Conservation (phyloP, 2,113 vertebrate genomes). For the Bujurquina vittata region DNA sequence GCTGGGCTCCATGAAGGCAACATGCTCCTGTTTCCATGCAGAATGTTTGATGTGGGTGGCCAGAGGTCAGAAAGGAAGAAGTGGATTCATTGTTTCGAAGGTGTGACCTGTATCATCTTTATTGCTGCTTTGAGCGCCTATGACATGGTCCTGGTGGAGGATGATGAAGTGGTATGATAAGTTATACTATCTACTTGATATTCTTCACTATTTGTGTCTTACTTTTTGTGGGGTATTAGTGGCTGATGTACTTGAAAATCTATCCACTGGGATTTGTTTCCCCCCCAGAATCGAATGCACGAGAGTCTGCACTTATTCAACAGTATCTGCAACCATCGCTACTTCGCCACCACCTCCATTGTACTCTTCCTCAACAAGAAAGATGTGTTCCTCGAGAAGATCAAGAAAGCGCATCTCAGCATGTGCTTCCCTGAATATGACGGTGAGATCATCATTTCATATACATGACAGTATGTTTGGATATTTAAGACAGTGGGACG, state of each 20-base stretch:
- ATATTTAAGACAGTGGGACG: background rate
- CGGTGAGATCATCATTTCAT: conserved; percentile 75
- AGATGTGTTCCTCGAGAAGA: conserved; percentile 95
- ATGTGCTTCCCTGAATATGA: conserved; percentile 99
- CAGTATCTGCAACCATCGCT: conserved; percentile 98
- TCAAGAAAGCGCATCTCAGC: conserved; percentile 97
- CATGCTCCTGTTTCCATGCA: conserved; percentile 54
- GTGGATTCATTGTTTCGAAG: conserved; percentile 99
- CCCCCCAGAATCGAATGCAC: conserved; percentile 94
- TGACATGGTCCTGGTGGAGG: conserved; percentile 95
- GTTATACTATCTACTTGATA: background rate
- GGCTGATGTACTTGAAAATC: background rate
- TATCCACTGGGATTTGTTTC: background rate
- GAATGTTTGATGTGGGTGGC: conserved; percentile 98
- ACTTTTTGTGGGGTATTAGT: background rate
- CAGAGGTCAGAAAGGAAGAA: conserved; percentile 98
- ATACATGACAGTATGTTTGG: background rate
- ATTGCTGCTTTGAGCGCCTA: conserved; percentile 96
- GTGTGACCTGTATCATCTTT: conserved; percentile 98
- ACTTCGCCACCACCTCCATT: conserved; percentile 94
- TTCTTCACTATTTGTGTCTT: background rate
- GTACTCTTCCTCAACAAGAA: conserved; percentile 99
- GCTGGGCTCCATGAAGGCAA: background rate
- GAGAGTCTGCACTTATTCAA: conserved; percentile 99
- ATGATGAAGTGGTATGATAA: conserved; percentile 90